Evolutionary conservation across 2,113 vertebrate species (phyloP).

Genomic region (Chloroceryle aenea): DNA sequence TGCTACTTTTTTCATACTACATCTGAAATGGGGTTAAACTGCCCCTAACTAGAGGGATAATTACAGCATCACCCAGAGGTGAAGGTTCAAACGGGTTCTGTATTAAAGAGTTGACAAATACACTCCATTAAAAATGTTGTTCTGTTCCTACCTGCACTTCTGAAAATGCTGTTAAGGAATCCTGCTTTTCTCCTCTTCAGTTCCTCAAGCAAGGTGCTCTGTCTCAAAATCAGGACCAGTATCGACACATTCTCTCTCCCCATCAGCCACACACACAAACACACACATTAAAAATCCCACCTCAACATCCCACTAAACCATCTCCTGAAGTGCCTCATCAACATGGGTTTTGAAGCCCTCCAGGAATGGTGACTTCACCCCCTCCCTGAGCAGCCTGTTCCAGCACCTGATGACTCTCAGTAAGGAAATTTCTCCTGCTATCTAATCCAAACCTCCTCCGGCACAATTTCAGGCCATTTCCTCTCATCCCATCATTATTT

Average conservation of each 20-base stretch:
- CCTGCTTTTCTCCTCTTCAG: not conserved
- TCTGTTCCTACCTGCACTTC: not conserved
- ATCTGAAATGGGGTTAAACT: not conserved
- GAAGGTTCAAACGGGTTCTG: not conserved
- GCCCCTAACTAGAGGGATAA: not conserved
- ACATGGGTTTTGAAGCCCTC: too few relatives aligned
- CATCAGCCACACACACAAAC: not conserved
- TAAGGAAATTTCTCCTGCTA: too few relatives aligned
- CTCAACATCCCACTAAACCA: too few relatives aligned
- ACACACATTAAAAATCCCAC: too few relatives aligned
- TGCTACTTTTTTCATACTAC: not conserved
- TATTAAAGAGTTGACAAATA: accelerated
- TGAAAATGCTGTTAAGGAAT: not conserved
- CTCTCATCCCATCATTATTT: too few relatives aligned
- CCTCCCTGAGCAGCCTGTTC: too few relatives aligned
- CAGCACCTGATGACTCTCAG: too few relatives aligned
- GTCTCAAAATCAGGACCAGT: not conserved
- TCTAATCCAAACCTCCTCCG: too few relatives aligned
- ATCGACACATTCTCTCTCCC: accelerated
- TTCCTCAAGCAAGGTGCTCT: not conserved
- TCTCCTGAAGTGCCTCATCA: too few relatives aligned
- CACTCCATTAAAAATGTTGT: accelerated
- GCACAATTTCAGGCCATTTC: too few relatives aligned
- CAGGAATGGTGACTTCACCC: too few relatives aligned
- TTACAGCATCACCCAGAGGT: not conserved